phyloP scores from a whole-genome alignment of 1,140 invertebrate genomes.

The Caenorhabditis brenneri region DNA sequence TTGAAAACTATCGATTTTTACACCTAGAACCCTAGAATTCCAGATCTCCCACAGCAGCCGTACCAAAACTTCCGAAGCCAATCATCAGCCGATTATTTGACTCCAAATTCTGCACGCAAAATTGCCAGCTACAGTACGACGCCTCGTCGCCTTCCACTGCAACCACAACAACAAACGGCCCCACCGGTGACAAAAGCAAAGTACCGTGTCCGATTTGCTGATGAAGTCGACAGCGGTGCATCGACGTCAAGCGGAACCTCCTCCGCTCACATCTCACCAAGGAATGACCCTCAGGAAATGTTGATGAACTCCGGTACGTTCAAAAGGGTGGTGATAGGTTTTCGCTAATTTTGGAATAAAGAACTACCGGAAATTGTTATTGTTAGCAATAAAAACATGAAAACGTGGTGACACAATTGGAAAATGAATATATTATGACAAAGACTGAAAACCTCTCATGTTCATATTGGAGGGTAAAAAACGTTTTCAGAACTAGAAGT shows the following conservation, averaged over 20 bases:
- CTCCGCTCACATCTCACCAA: conserved; percentile 38
- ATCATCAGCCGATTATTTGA: conserved; percentile 25
- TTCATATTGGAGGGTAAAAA: too few species aligned
- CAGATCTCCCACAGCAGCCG: neutral
- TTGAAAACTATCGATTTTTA: too few species aligned
- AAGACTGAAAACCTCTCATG: too few species aligned
- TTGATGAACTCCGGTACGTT: conserved; percentile 24
- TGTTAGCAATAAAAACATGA: too few species aligned
- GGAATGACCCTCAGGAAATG: conserved; percentile 30
- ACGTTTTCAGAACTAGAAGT: too few species aligned
- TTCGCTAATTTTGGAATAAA: too few species aligned
- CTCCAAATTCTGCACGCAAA: conserved; percentile 20
- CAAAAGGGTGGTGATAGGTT: too few species aligned
- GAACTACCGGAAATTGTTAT: too few species aligned
- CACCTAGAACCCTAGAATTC: neutral
- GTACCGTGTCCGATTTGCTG: conserved; percentile 44
- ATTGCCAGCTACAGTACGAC: conserved; percentile 21
- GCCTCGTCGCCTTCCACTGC: neutral
- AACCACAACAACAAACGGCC: conserved; percentile 2
- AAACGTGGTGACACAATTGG: too few species aligned
- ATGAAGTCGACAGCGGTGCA: conserved; percentile 47
- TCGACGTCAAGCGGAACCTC: conserved; percentile 38
- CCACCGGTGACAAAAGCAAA: neutral
- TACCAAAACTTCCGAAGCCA: conserved; percentile 37
- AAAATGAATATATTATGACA: too few species aligned